These are phyloP conservation scores for Callimorpha dominula DNA, from an alignment of 2,888 invertebrate genomes.

Conservation along the genomic window DNA sequence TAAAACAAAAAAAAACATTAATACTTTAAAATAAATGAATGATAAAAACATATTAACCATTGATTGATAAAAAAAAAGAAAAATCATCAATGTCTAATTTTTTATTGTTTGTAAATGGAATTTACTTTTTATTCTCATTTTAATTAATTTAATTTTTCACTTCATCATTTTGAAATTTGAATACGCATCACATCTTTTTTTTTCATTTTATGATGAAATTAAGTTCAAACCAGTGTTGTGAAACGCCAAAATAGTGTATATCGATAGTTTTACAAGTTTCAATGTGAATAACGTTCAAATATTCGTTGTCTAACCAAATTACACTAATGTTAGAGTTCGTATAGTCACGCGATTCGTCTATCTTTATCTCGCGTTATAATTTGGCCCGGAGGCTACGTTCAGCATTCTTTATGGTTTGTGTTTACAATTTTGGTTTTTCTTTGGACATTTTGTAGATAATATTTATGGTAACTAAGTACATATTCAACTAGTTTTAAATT, in stretches of 20 bases:
- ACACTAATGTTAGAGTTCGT: conserved; percentile 67
- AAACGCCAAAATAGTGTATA: neutral
- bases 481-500: neutral
- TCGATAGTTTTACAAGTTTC: conserved; percentile 18
- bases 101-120: neutral
- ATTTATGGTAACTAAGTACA: neutral
- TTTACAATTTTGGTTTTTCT: conserved; percentile 25
- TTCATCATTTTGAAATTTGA: neutral
- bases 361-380: conserved; percentile 77
- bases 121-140: neutral
- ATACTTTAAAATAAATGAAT: too few species aligned
- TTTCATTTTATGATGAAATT: neutral
- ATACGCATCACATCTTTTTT: neutral
- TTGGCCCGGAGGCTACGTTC: conserved; percentile 72
- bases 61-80: neutral
- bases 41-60: too few species aligned
- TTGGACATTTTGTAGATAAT: conserved; percentile 29
- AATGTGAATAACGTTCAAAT: conserved; percentile 58
- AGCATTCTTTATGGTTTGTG: conserved; percentile 68
- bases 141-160: neutral
- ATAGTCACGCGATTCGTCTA: conserved; percentile 83
- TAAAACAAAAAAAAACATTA: too few species aligned
- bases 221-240: conserved; percentile 4
- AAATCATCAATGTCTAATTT: neutral
- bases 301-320: conserved; percentile 73